Conservation (phyloP, 2,888 invertebrate genomes). For the Melipona bicolor region DNA sequence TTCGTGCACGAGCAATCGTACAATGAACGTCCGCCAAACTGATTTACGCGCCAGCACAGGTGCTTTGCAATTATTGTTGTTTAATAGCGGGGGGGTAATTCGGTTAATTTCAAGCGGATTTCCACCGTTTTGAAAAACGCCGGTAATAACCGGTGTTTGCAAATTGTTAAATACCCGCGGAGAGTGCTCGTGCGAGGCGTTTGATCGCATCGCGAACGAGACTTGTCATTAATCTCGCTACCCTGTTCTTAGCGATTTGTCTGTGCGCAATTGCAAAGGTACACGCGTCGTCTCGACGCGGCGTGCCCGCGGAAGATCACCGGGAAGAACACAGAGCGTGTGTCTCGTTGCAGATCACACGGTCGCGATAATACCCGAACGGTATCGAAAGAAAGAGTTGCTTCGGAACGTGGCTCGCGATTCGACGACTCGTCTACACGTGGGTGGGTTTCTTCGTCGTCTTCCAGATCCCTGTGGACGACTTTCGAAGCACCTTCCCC, state of each 20-base stretch:
- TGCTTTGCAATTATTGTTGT: constrained; percentile 47
- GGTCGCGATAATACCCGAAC: background rate
- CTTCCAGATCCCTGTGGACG: constrained; percentile 15
- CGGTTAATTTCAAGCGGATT: constrained; percentile 33
- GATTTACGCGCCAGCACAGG: constrained; percentile 56
- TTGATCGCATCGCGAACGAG: background rate
- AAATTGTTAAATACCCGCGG: background rate
- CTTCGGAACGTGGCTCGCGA: constrained; percentile 8
- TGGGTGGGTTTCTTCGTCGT: background rate
- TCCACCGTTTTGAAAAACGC: background rate
- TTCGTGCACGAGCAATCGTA: constrained; percentile 12
- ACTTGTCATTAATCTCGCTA: background rate
- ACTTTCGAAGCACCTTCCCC: constrained; percentile 1
- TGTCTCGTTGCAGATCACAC: background rate
- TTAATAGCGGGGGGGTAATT: constrained; percentile 32
- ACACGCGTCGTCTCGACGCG: background rate
- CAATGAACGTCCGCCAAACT: constrained; percentile 14
- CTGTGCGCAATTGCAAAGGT: background rate
- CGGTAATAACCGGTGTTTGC: background rate
- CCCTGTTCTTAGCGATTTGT: constrained; percentile 8
- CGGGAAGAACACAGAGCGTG: background rate
- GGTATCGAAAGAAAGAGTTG: constrained; percentile 1
- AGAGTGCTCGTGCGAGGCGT: background rate
- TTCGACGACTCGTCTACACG: constrained; percentile 8
- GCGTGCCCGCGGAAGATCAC: background rate